A percentile compares a stretch with the other conserved stretches of the same genome.
These are phyloP conservation scores for Hoplodrina ambigua DNA, from an alignment of 2,888 invertebrate species.

Conservation along the genomic window DNA sequence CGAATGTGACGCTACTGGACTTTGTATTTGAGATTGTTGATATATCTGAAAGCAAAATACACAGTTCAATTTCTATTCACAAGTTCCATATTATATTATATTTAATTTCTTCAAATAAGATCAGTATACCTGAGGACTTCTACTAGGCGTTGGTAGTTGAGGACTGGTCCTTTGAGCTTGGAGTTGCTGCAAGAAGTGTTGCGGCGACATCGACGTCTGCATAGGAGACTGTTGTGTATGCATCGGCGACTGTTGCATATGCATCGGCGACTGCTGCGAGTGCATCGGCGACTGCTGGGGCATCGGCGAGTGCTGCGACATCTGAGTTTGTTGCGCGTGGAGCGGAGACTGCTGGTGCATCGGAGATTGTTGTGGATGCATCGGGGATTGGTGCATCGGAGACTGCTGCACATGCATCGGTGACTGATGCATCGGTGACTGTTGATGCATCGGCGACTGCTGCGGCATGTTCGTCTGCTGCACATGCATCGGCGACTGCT, in stretches of 20 bases:
- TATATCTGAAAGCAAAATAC: constrained; percentile 78
- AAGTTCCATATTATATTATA: not conserved
- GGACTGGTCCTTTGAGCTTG: constrained; percentile 88
- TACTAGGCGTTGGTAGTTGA: constrained; percentile 86
- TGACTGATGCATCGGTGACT: constrained; percentile 81
- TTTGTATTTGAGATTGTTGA: constrained; percentile 88
- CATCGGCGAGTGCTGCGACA: constrained; percentile 79
- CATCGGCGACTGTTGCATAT: constrained; percentile 77
- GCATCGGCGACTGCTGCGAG: constrained; percentile 74
- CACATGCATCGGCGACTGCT: constrained; percentile 83
- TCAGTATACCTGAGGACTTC: constrained; percentile 84
- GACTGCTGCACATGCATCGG: constrained; percentile 77
- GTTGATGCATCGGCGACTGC: constrained; percentile 82
- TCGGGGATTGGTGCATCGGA: constrained; percentile 78
- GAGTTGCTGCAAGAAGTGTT: constrained; percentile 80
- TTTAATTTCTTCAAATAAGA: not conserved
- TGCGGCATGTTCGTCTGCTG: constrained; percentile 75
- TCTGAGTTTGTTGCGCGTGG: constrained; percentile 74
- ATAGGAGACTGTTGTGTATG: constrained; percentile 81
- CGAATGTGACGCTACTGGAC: constrained; percentile 87
- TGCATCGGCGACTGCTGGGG: constrained; percentile 77
- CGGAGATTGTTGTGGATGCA: constrained; percentile 79
- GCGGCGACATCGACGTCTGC: constrained; percentile 79
- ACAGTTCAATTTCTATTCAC: not conserved
- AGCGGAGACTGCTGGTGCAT: constrained; percentile 80